Base-by-base conservation (phyloP, 92 coral and sea anemone species). In the Isaurus tuberculatus region DNA sequence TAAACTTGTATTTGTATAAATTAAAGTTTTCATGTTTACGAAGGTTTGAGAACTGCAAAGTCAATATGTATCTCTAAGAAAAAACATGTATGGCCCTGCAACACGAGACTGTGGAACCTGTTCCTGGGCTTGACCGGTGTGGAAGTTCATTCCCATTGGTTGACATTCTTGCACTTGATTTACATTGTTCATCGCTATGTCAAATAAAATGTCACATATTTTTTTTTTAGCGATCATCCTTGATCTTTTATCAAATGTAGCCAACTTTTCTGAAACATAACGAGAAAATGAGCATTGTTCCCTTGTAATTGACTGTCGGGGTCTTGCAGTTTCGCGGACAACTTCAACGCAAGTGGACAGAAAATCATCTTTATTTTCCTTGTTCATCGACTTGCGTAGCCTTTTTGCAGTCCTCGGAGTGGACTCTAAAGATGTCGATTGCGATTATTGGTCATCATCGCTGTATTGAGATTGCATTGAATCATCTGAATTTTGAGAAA, bases 81-180 rank as follows among this genome's bases (percentile, higher is more conserved):
- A 68, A 27, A 72, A 79, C 84, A 79, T 79, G 84, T 79, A 60
- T 79, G 84, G 65, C 60, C 84, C 84, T 58, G 84, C 73, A 79
- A 72, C 70, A 65, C 70, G 40, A 65, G 70, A 36, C 34, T 65
- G 70, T 65, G 70, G 40, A 29, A 65, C 70, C 32, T 61, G 67
- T 61, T 61, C 67, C 31, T 61, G 67, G 67, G 67, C 33, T 61
- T 61, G 67, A 25, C 67, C 67, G 11, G 67, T 61, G 67, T 61
- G 67, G 32, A 61, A 61, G 67, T 61, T 61, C 67, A 61, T 61
- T 61, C 67, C 67, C 70, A 65, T 29, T 19, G 34, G 70, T 65
- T 65, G 70, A 65, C 42, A 65, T 79, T 63, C 84, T 32, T 79
- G 84, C 53, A 79, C 70, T 79, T 79, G 84, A 68, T 68, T 79